These are phyloP conservation scores for Aphelenchoides avenae DNA, from an alignment of 1,140 invertebrate genomes.

Conservation along the genomic window DNA sequence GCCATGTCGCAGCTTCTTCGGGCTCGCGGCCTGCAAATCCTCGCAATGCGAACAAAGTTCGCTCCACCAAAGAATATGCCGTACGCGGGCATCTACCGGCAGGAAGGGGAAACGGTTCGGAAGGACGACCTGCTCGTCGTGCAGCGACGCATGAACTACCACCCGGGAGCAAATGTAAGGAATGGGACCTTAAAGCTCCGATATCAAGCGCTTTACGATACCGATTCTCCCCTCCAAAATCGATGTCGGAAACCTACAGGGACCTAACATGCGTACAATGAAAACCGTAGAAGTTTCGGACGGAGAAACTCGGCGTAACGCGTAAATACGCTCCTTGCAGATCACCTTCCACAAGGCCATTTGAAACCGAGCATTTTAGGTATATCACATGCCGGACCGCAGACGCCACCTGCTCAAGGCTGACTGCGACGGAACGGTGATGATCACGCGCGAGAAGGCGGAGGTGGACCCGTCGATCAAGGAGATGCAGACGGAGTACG, in stretches of 20 bases:
- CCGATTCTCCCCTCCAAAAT: no score
- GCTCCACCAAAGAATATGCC: constrained; percentile 48
- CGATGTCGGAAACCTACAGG: no score
- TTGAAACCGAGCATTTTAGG: constrained; percentile 36
- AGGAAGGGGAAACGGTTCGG: constrained; percentile 47
- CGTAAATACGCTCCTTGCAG: no score
- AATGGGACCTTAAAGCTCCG: no score
- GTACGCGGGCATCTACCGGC: constrained; percentile 48
- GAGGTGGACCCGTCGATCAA: constrained; percentile 13
- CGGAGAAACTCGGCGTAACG: no score
- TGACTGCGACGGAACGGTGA: constrained; percentile 31
- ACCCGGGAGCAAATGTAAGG: constrained; percentile 55
- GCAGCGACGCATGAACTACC: constrained; percentile 52
- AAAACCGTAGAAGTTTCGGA: no score
- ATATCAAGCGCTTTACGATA: no score
- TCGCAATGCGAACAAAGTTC: no score
- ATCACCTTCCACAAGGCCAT: constrained; percentile 1
- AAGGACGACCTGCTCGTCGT: constrained; percentile 50
- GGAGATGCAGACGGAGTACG: constrained; percentile 20
- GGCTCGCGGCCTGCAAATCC: no score
- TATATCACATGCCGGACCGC: constrained; percentile 37
- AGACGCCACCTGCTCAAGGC: constrained; percentile 34
- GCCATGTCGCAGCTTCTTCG: no score
- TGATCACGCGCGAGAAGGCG: constrained; percentile 20
- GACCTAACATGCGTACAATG: no score